These are phyloP conservation scores for Petaurus breviceps DNA, from an alignment of 2,113 vertebrate genomes.

Conservation along the genomic window DNA sequence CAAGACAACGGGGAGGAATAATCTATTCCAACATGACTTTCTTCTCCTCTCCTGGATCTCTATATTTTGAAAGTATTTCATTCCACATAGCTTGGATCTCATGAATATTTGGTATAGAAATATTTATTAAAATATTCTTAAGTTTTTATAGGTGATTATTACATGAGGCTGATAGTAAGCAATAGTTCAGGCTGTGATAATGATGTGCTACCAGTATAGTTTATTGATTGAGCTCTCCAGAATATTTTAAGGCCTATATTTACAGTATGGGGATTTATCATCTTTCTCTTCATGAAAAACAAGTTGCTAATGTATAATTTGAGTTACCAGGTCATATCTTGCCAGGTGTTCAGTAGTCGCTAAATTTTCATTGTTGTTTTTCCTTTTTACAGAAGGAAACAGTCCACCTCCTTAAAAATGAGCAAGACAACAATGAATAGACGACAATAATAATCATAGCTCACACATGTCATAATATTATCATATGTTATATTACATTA, in stretches of 20 bases:
- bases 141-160: not conserved
- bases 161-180: not conserved
- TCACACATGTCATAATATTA: not conserved
- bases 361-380: not conserved
- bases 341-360: not conserved
- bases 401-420: not conserved
- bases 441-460: not conserved
- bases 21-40: not conserved
- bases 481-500: no score
- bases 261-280: not conserved
- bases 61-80: not conserved
- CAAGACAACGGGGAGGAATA: not conserved
- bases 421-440: not conserved
- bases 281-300: not conserved
- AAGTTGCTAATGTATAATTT: not conserved
- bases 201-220: not conserved
- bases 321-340: not conserved
- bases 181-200: not conserved
- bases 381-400: not conserved
- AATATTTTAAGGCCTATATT: not conserved
- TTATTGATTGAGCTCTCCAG: not conserved
- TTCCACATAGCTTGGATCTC: not conserved
- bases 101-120: not conserved
- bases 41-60: not conserved
- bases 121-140: not conserved